Evolutionary conservation across 2,113 vertebrate species (phyloP), one percentile per base, ranked within the genome.

Genomic region (Rhabdomys dilectus): DNA sequence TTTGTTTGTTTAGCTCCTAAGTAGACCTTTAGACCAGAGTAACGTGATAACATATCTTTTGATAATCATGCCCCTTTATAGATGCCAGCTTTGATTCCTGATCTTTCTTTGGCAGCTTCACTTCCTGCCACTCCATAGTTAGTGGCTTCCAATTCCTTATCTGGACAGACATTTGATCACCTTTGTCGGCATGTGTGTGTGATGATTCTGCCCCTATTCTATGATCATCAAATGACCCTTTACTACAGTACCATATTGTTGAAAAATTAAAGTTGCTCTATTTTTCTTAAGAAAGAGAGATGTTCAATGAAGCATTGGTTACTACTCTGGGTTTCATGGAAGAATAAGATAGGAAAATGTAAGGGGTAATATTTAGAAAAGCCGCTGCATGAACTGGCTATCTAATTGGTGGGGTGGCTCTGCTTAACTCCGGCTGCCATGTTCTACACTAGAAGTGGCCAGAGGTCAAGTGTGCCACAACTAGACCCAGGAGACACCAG

Each of bases 241-340:
- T 84, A 7, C 17, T 17, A 0, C 24, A 39, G 1, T 34, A 34
- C 29, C 16, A 0, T 12, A 7, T 1, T 1, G 12, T 53, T 12
- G 56, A 93, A 64, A 36, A 90, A 51, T 19, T 42, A 24, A 73
- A 12, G 4, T 11, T 70, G 1, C 21, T 1, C 8, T 11, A 36
- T 24, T 21, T 22, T 53, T 70, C 3, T 6, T 7, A 26, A 76
- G 56, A 36, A 70, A 48, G 66, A 36, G 56, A 64, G 36, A 34
- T 36, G 12, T 16, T 34, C 0, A 0, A 11, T 45, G 9, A 78
- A 0, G 8, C 34, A n/a, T 7, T 11, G 26, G 16, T 75, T 34
- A 53, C 39, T 58, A 19, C 12, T 85, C 36, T 68, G 31, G 11
- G 62, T 72, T 76, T 68, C 29, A 85, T 2, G 8, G 64, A 51